Evolutionary conservation across 1,140 invertebrate genomes (phyloP).

Genomic region (Calephelis virginiensis): DNA sequence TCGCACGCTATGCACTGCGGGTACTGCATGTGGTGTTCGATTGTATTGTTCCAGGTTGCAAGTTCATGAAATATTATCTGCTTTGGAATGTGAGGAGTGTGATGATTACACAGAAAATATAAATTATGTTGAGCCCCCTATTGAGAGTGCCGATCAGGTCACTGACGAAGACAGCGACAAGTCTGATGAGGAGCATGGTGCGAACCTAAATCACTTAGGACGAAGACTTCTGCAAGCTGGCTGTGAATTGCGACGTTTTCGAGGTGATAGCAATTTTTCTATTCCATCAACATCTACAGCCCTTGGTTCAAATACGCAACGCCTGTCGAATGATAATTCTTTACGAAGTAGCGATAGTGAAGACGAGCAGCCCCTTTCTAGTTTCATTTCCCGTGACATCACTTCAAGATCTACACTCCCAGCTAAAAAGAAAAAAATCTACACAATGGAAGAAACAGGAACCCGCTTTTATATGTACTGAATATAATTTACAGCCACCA

Average conservation of each 20-base stretch:
- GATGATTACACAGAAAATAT: conserved; percentile 16
- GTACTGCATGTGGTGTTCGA: conserved; percentile 18
- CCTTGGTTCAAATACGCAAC: conserved; percentile 15
- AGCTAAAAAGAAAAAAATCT: conserved; percentile 20
- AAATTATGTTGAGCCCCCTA: conserved; percentile 26
- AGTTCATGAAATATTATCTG: conserved; percentile 24
- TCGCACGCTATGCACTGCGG: conserved; percentile 22
- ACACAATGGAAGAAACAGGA: conserved; percentile 13
- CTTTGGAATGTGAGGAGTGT: conserved; percentile 20
- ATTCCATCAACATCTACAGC: conserved; percentile 13
- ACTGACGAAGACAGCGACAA: conserved; percentile 27
- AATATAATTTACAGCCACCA: conserved; percentile 11
- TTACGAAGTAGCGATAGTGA: conserved; percentile 21
- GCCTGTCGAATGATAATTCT: conserved; percentile 18
- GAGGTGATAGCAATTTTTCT: conserved; percentile 2
- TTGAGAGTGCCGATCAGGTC: conserved; percentile 21
- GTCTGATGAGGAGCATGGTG: conserved; percentile 27
- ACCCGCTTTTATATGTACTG: conserved; percentile 21
- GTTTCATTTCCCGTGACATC: conserved; percentile 13
- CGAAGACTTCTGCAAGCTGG: conserved; percentile 11
- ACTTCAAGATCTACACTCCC: conserved; percentile 14
- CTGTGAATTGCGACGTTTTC: conserved; percentile 19
- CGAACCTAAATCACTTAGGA: conserved; percentile 27
- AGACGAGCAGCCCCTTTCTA: conserved; percentile 22
- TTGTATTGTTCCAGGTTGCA: conserved; percentile 21